Evolutionary conservation across 2,888 invertebrate genomes (phyloP).

Genomic region (Rhingia campestris): DNA sequence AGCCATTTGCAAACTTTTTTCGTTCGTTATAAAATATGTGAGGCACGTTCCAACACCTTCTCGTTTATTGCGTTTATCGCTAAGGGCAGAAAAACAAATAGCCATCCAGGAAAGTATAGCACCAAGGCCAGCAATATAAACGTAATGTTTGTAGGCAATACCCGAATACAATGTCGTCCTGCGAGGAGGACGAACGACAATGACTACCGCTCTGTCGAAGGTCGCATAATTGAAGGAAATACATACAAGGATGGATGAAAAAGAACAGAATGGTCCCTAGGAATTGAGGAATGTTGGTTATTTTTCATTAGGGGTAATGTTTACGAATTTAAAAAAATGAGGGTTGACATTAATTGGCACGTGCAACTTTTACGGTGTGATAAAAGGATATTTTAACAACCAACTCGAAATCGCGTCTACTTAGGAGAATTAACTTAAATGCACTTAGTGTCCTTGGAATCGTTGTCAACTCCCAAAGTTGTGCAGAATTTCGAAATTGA

Average conservation of each 20-base stretch:
- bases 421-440: conserved; percentile 25
- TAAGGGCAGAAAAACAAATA: conserved; percentile 56
- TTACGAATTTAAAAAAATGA: conserved; percentile 62
- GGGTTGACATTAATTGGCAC: conserved; percentile 64
- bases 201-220: background rate
- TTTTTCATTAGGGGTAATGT: conserved; percentile 62
- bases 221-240: conserved; percentile 31
- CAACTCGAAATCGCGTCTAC: conserved; percentile 5
- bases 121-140: conserved; percentile 27
- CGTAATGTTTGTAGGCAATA: background rate
- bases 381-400: conserved; percentile 35
- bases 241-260: conserved; percentile 2
- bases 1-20: conserved; percentile 48
- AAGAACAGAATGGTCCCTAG: conserved; percentile 25
- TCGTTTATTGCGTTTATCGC: conserved; percentile 67
- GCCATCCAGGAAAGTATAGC: conserved; percentile 28
- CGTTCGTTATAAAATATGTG: conserved; percentile 58
- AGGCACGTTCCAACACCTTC: conserved; percentile 69
- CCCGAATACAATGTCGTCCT: background rate
- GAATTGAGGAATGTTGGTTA: conserved; percentile 61
- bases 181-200: conserved; percentile 19
- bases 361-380: conserved; percentile 31
- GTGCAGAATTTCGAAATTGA: conserved; percentile 14
- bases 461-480: conserved; percentile 20
- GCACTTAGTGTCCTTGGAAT: conserved; percentile 20